phyloP scores from a whole-genome alignment of 2,888 invertebrate genomes.

The Lutraria lutraria region DNA sequence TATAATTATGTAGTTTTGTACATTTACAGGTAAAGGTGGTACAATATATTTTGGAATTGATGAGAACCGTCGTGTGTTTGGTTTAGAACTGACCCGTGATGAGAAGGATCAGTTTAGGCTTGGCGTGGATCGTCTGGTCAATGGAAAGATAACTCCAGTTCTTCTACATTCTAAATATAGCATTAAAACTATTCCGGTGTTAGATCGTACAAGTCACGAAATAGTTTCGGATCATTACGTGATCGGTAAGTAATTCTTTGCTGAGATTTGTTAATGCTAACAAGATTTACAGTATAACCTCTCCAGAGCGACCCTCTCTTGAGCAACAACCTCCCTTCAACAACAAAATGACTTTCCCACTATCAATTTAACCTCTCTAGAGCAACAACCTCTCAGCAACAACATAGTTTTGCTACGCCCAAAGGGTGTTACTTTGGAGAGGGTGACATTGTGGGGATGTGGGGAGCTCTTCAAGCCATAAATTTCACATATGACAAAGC shows the following conservation, averaged over 20 bases:
- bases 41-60: conserved; percentile 74
- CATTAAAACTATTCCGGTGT: conserved; percentile 69
- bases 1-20: too few relatives aligned
- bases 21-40: conserved; percentile 71
- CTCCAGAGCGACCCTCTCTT: too few relatives aligned
- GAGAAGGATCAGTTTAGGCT: conserved; percentile 75
- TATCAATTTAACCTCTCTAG: too few relatives aligned
- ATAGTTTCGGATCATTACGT: conserved; percentile 69
- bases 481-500: too few relatives aligned
- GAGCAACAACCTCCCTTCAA: too few relatives aligned
- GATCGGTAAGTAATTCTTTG: conserved; percentile 64
- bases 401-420: too few relatives aligned
- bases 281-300: too few relatives aligned
- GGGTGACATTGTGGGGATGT: too few relatives aligned
- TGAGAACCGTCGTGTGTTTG: conserved; percentile 65
- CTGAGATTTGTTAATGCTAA: neutral
- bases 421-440: too few relatives aligned
- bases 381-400: too few relatives aligned
- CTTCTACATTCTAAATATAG: conserved; percentile 73
- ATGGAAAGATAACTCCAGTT: conserved; percentile 66
- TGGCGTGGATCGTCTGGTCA: conserved; percentile 74
- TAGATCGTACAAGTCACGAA: conserved; percentile 37
- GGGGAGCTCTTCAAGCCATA: too few relatives aligned
- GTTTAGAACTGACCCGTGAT: conserved; percentile 72
- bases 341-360: too few relatives aligned